These are phyloP conservation scores for Tachuris rubrigastra DNA, from an alignment of 2,113 vertebrate species.

Conservation along the genomic window DNA sequence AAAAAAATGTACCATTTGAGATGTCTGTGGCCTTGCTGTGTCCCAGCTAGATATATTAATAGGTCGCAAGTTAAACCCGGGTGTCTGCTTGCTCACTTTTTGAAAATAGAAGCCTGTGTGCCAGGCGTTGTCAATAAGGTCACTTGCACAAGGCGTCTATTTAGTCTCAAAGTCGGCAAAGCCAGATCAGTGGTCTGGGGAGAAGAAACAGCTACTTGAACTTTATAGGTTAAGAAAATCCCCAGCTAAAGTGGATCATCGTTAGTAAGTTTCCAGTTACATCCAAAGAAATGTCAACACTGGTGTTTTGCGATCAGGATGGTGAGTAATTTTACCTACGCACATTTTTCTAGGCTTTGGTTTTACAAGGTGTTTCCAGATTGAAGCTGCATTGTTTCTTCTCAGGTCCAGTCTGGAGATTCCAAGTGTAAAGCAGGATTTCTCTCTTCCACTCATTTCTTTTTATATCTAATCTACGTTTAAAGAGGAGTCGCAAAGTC, in stretches of 20 bases:
- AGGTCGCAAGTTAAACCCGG: constrained; percentile 40
- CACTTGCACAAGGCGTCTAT: background rate
- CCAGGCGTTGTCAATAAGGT: background rate
- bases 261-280: constrained; percentile 46
- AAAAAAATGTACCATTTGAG: constrained; percentile 26
- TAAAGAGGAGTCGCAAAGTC: constrained; percentile 1
- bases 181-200: constrained; percentile 33
- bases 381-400: constrained; percentile 20
- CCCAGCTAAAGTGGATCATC: constrained; percentile 40
- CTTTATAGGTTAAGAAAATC: constrained; percentile 69
- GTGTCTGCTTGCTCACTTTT: constrained; percentile 18
- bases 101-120: constrained; percentile 23
- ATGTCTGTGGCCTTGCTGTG: constrained; percentile 37
- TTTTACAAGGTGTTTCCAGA: constrained; percentile 23
- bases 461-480: constrained; percentile 26
- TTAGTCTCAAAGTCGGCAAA: constrained; percentile 26
- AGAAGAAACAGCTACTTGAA: constrained; percentile 63
- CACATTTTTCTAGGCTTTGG: background rate
- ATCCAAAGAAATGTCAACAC: constrained; percentile 48
- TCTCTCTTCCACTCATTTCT: background rate
- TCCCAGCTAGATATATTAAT: constrained; percentile 37
- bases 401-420: background rate
- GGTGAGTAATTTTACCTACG: constrained; percentile 18
- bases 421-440: background rate
- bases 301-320: background rate